phyloP scores from a whole-genome alignment of 2,113 vertebrate species.

The Epinephelus cyanopodus region DNA sequence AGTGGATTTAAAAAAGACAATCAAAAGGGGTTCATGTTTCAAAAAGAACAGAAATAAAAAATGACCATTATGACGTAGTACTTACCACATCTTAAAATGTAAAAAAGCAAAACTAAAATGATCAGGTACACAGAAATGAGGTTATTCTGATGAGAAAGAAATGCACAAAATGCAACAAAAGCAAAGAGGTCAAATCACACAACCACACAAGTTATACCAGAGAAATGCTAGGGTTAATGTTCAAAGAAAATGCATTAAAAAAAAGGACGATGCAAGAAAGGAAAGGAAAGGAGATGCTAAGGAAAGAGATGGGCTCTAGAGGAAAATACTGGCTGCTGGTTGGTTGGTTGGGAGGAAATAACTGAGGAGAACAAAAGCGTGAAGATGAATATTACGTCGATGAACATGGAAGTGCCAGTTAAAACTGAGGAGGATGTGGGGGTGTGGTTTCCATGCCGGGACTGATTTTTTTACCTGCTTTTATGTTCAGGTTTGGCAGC shows the following conservation, averaged over 20 bases:
- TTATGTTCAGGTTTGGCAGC: constrained; percentile 76
- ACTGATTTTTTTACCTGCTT: constrained; percentile 81
- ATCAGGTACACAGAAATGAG: constrained; percentile 1
- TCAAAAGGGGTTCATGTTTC: background rate
- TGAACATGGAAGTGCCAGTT: constrained; percentile 54
- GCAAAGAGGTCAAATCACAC: constrained; percentile 20
- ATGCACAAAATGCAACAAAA: constrained; percentile 63
- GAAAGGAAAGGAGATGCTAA: constrained; percentile 20
- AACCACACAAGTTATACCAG: constrained; percentile 19
- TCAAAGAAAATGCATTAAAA: constrained; percentile 59
- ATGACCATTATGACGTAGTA: constrained; percentile 1
- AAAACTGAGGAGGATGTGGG: constrained; percentile 54
- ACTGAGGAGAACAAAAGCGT: constrained; percentile 46
- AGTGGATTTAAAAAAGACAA: background rate
- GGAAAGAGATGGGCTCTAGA: background rate
- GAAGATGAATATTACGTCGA: constrained; percentile 48
- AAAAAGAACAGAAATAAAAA: background rate
- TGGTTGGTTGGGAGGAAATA: constrained; percentile 23
- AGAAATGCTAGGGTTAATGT: constrained; percentile 63
- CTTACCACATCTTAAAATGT: constrained; percentile 42
- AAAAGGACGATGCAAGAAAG: constrained; percentile 47
- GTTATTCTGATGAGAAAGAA: constrained; percentile 31
- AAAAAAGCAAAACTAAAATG: constrained; percentile 2
- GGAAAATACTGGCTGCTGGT: constrained; percentile 8
- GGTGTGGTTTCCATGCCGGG: constrained; percentile 65